Evolutionary conservation across 2,797 vertebrate genomes (phyloP).

Genomic region (Propithecus deckenii): DNA sequence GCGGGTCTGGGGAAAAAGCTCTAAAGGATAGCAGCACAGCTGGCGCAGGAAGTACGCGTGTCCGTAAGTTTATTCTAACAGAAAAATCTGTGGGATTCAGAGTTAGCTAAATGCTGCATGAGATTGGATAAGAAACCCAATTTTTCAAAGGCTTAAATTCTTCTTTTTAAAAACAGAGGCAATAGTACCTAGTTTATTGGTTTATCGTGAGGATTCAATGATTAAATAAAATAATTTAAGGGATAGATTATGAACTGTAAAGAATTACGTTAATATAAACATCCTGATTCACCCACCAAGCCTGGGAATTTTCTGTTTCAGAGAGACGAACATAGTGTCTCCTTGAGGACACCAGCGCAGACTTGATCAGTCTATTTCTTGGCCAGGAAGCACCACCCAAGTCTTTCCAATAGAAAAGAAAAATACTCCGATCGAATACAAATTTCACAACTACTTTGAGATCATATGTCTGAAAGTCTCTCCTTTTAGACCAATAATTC

Average conservation of each 20-base stretch:
- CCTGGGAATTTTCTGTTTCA: neutral
- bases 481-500: neutral
- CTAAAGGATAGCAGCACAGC: accelerated
- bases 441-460: slow-evolving; percentile 33
- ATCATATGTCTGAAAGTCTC: neutral
- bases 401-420: neutral
- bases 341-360: neutral
- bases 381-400: neutral
- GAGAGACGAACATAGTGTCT: neutral
- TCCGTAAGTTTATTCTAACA: neutral
- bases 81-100: neutral
- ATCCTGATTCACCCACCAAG: neutral
- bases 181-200: neutral
- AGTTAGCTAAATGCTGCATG: neutral
- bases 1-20: accelerated
- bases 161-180: slow-evolving; percentile 11
- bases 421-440: neutral
- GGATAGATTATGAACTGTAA: neutral
- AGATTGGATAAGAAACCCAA: neutral
- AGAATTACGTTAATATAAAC: neutral
- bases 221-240: neutral
- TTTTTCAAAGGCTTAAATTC: neutral
- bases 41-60: accelerated
- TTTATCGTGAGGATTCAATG: neutral
- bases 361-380: neutral